phyloP scores from a whole-genome alignment of 2,888 invertebrate species.

The Tiphia femorata region DNA sequence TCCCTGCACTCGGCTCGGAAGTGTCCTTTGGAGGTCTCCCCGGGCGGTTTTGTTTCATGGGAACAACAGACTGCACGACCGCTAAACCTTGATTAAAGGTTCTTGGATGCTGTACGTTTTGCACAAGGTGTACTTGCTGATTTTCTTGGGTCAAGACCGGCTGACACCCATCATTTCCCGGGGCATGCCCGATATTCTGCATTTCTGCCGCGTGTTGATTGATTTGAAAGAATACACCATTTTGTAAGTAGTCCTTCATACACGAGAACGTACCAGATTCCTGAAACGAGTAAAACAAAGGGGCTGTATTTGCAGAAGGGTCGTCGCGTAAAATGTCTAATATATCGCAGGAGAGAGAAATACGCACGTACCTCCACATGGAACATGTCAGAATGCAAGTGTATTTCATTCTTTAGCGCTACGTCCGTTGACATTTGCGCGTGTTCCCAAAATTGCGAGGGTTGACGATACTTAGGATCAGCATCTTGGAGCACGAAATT shows the following conservation, averaged over 20 bases:
- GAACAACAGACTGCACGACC: slow-evolving; percentile 33
- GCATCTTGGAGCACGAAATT: slow-evolving; percentile 62
- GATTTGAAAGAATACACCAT: slow-evolving; percentile 22
- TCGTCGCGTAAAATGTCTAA: not conserved
- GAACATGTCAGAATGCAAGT: slow-evolving; percentile 49
- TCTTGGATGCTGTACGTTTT: slow-evolving; percentile 26
- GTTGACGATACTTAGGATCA: slow-evolving; percentile 63
- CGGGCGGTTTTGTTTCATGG: slow-evolving; percentile 53
- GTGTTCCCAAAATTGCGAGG: slow-evolving; percentile 65
- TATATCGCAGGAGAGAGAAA: too few species aligned
- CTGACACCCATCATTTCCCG: slow-evolving; percentile 33
- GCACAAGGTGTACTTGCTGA: slow-evolving; percentile 28
- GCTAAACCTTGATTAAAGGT: slow-evolving; percentile 29
- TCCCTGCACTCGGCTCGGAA: slow-evolving; percentile 39
- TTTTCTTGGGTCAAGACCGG: slow-evolving; percentile 25
- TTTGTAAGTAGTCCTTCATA: slow-evolving; percentile 34
- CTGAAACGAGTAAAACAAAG: slow-evolving; percentile 32
- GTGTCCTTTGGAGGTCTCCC: slow-evolving; percentile 58
- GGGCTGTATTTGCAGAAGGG: too few species aligned
- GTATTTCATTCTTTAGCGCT: slow-evolving; percentile 53
- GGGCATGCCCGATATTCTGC: too few species aligned
- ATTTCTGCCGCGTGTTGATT: too few species aligned
- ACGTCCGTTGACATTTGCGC: slow-evolving; percentile 59
- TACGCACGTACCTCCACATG: slow-evolving; percentile 47
- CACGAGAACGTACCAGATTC: slow-evolving; percentile 31